Conservation (phyloP, 2,113 vertebrate species). For the Mobula hypostoma region DNA sequence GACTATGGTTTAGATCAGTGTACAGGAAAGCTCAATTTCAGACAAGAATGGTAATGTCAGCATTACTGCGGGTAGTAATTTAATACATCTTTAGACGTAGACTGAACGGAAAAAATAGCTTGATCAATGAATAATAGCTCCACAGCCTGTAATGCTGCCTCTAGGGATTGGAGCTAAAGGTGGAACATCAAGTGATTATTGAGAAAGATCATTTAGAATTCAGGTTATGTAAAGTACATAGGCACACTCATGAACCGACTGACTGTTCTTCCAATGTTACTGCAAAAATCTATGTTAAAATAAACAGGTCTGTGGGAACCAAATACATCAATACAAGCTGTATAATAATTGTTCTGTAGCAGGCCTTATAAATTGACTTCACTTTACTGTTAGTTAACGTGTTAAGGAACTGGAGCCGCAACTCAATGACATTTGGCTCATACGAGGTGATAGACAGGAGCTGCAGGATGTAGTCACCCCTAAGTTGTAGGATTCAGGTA, state of each 20-base stretch:
- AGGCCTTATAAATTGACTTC: neutral
- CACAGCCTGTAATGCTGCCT: neutral
- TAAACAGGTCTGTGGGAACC: neutral
- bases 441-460: too few relatives aligned
- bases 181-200: constrained; percentile 5
- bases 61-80: neutral
- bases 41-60: neutral
- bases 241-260: neutral
- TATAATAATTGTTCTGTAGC: too few relatives aligned
- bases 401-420: too few relatives aligned
- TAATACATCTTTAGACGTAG: neutral
- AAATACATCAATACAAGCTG: neutral
- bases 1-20: neutral
- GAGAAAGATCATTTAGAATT: neutral
- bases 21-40: constrained; percentile 5
- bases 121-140: neutral
- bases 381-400: neutral
- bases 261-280: neutral
- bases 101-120: constrained; percentile 2
- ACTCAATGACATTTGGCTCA: too few relatives aligned
- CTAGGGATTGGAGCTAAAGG: neutral
- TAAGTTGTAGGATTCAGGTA: too few relatives aligned
- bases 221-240: neutral
- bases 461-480: too few relatives aligned
- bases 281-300: constrained; percentile 5